These are phyloP conservation scores for Oxytorus armatus DNA, from an alignment of 2,888 invertebrate species.

Conservation along the genomic window DNA sequence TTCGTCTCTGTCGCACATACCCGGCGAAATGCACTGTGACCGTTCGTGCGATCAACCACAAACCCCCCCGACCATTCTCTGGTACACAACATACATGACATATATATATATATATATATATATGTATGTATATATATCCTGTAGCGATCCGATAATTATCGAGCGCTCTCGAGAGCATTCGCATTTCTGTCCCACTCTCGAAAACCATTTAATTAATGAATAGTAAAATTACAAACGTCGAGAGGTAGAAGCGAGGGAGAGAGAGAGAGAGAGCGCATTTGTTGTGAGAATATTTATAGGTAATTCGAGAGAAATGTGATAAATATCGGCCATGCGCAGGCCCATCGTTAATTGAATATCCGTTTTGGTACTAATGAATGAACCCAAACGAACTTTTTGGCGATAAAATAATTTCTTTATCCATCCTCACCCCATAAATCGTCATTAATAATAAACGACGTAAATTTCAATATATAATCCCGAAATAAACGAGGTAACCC, in stretches of 20 bases:
- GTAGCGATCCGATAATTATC: slow-evolving; percentile 58
- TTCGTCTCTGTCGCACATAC: slow-evolving; percentile 15
- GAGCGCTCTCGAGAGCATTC: slow-evolving; percentile 43
- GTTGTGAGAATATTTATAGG: slow-evolving; percentile 61
- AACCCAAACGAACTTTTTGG: neutral
- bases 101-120: too few species aligned
- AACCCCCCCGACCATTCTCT: slow-evolving; percentile 7
- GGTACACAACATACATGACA: slow-evolving; percentile 6
- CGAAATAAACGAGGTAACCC: neutral
- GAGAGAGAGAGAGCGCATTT: slow-evolving; percentile 15
- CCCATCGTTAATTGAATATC: slow-evolving; percentile 57
- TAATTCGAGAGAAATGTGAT: slow-evolving; percentile 46
- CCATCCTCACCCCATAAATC: neutral
- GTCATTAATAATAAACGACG: neutral
- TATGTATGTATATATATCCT: slow-evolving; percentile 34
- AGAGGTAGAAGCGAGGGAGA: neutral
- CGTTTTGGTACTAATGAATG: slow-evolving; percentile 47
- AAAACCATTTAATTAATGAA: slow-evolving; percentile 68
- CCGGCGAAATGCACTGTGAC: neutral
- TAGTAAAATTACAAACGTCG: slow-evolving; percentile 63
- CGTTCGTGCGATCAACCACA: slow-evolving; percentile 36
- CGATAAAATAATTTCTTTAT: neutral
- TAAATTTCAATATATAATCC: neutral
- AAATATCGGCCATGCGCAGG: slow-evolving; percentile 43
- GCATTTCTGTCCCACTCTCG: slow-evolving; percentile 46